Evolutionary conservation across 2,888 invertebrate species (phyloP), one percentile per base, ranked within the genome.

Genomic region (Incurvaria masculella): DNA sequence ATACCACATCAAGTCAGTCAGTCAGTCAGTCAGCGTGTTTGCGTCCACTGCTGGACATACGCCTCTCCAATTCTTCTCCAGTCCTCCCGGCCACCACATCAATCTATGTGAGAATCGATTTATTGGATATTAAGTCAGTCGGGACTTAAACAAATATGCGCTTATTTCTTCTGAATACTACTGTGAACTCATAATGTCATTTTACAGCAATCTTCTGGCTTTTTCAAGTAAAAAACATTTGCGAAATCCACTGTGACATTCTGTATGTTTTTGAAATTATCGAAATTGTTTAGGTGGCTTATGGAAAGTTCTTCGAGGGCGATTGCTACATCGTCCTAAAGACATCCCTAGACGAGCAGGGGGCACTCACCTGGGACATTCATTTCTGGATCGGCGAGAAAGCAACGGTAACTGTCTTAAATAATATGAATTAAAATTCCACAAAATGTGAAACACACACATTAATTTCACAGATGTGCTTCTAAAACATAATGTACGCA

Each of bases 341-440:
- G 71, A 97, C 97, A 0, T 81, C 80, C 38, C 70, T 89, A 38
- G 95, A 95, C 63, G 92, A 93, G 46, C 83, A 87, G 59, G 89
- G 92, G 11, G 89, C 90, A 49, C 72, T 97, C 5, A 83, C 85
- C 48, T 98, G 98, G 95, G 89, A 94, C 59, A 99, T 99, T 61
- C 99, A 89, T 76, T 99, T 97, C 71, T 99, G 98, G 99, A 99
- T 99, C 60, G 99, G 99, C 26, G 91, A 89, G 52, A 89, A 94
- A 62, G 92, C 97, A 2, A 89, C 97, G 11, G 91, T 97, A 75
- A 82, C 80, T 69, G n/a, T n/a, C n/a, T n/a, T n/a, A n/a, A n/a
- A n/a, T n/a, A n/a, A n/a, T n/a, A n/a, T n/a, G n/a, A n/a, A n/a
- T n/a, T n/a, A n/a, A n/a, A n/a, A n/a, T n/a, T n/a, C n/a, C n/a